Evolutionary conservation across 2,113 vertebrate species (phyloP).

Genomic region (Ascaphus truei): DNA sequence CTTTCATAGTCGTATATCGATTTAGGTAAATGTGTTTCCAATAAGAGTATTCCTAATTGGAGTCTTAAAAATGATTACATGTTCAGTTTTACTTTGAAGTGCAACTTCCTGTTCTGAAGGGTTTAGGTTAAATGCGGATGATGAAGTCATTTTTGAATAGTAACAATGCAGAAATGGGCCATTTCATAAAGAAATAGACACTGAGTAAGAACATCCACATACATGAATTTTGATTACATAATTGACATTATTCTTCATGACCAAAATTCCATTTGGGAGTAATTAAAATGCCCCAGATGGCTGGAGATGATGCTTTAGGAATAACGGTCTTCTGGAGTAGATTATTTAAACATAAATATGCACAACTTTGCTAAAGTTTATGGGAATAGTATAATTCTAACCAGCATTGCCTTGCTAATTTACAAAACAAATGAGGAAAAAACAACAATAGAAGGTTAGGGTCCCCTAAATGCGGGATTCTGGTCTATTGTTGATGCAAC

Average conservation of each 20-base stretch:
- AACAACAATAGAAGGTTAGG: too few species aligned
- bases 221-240: slow-evolving; percentile 1
- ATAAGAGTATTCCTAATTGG: slow-evolving; percentile 22
- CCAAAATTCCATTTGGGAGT: slow-evolving; percentile 16
- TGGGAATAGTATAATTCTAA: not conserved
- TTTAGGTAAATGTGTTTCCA: slow-evolving; percentile 35
- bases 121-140: slow-evolving; percentile 12
- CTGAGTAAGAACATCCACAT: slow-evolving; percentile 4
- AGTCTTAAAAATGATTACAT: slow-evolving; percentile 18
- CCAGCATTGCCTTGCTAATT: too few species aligned
- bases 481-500: too few species aligned
- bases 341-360: slow-evolving; percentile 12
- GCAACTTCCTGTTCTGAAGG: slow-evolving; percentile 22
- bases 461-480: too few species aligned
- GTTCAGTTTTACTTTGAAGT: slow-evolving; percentile 15
- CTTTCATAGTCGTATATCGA: slow-evolving; percentile 10
- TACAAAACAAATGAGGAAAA: too few species aligned
- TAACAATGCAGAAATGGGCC: slow-evolving; percentile 5
- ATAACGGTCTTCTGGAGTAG: slow-evolving; percentile 9
- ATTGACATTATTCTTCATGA: slow-evolving; percentile 7
- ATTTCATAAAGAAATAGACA: not conserved
- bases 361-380: not conserved
- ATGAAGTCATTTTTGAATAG: slow-evolving; percentile 13
- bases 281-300: slow-evolving; percentile 13
- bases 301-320: slow-evolving; percentile 12